phyloP scores from a whole-genome alignment of 2,113 vertebrate species.

The Scartelaos histophorus region DNA sequence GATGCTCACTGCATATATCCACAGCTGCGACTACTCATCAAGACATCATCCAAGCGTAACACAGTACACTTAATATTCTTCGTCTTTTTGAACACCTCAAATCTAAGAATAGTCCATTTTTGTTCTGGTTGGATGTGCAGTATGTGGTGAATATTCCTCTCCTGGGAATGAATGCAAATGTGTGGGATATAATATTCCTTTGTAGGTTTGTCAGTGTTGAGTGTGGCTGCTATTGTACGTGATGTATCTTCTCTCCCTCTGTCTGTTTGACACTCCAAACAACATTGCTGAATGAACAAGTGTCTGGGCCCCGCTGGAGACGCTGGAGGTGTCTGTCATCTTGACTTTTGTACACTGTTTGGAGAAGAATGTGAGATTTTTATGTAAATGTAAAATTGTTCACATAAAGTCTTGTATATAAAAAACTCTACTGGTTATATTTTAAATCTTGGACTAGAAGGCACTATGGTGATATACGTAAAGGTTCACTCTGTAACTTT shows the following conservation, averaged over 20 bases:
- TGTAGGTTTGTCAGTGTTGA: conserved; percentile 52
- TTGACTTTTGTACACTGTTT: conserved; percentile 43
- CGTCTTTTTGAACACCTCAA: conserved; percentile 38
- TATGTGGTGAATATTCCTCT: conserved; percentile 38
- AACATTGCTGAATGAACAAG: conserved; percentile 46
- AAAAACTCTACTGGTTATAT: neutral
- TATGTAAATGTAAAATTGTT: conserved; percentile 25
- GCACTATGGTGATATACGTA: too few relatives aligned
- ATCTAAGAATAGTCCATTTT: conserved; percentile 54
- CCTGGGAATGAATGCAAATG: conserved; percentile 67
- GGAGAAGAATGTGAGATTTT: conserved; percentile 31
- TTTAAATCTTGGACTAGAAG: neutral
- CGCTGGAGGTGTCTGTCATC: conserved; percentile 38
- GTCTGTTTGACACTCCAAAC: conserved; percentile 55
- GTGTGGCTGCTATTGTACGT: conserved; percentile 52
- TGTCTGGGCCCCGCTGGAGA: conserved; percentile 39
- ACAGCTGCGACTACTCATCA: conserved; percentile 14
- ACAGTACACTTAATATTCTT: conserved; percentile 33
- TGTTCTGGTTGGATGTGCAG: conserved; percentile 44
- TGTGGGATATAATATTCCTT: conserved; percentile 62
- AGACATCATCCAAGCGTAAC: conserved; percentile 23
- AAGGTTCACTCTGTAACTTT: too few relatives aligned
- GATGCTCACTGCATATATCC: neutral
- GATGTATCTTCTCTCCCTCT: conserved; percentile 39
- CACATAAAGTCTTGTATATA: conserved; percentile 34